Conservation (phyloP, 1,140 invertebrate genomes). For the Eciton burchellii region DNA sequence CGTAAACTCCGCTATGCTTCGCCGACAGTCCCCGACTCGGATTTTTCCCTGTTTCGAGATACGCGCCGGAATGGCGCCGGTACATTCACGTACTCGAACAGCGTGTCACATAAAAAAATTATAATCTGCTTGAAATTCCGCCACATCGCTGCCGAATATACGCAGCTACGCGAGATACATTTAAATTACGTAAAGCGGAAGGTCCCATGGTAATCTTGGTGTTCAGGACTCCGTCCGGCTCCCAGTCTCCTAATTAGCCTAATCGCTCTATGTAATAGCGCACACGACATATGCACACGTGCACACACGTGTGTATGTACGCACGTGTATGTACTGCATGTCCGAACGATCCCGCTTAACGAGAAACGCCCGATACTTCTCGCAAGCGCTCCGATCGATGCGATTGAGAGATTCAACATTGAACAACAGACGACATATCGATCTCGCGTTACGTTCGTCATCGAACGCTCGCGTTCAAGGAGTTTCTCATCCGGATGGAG, state of each 20-base stretch:
- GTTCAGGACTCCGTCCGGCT: conserved; percentile 31
- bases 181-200: conserved; percentile 54
- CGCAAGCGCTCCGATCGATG: too few species aligned
- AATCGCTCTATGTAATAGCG: conserved; percentile 36
- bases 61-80: conserved; percentile 1
- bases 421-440: too few species aligned
- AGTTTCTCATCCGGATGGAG: neutral
- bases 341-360: neutral
- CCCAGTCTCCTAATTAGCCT: conserved; percentile 49
- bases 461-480: neutral
- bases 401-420: too few species aligned
- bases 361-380: neutral
- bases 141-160: conserved; percentile 36
- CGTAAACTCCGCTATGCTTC: conserved; percentile 12
- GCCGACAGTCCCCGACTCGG: neutral
- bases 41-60: conserved; percentile 22
- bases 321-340: too few species aligned
- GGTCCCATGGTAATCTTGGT: conserved; percentile 39
- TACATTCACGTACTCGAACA: conserved; percentile 35
- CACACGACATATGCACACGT: too few species aligned
- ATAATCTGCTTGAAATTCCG: conserved; percentile 58
- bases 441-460: neutral
- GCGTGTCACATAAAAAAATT: conserved; percentile 15
- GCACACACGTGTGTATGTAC: too few species aligned
- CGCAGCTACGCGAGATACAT: conserved; percentile 47